Base-by-base conservation (phyloP, 2,888 invertebrate genomes). In the Folsomia manolachei region DNA sequence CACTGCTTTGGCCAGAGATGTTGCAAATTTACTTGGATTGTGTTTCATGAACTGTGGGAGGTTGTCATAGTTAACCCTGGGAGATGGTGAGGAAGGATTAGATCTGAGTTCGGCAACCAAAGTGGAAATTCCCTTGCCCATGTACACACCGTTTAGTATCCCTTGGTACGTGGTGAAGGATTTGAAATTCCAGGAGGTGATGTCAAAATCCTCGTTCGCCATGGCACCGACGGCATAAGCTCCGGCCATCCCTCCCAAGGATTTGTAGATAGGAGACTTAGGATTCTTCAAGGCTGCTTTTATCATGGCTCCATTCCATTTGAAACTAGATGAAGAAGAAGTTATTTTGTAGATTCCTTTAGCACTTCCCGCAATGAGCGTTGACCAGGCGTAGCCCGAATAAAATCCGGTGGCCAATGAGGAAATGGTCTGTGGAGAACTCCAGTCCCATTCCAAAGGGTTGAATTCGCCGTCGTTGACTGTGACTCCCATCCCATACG, bases 321-420 rank as follows among this genome's bases (percentile, higher is more conserved):
- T 7, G 11, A 61, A 7, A 9, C 7, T 14, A 11, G 11, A 9
- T 11, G 19, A 11, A 61, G 11, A 14, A 11, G 61, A 14, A 19
- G 21, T 14, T 14, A 61, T 11, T 61, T 61, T n/a, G 7, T 9
- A 7, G 19, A 61, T 61, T 14, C 61, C 19, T 61, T 61, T 61
- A 9, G 19, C 61, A 19, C 61, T 61, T 61, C 61, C 61, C 11
- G 61, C 19, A 14, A 61, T 7, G 9, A 61, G 19, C 11, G 61
- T 61, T 61, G 61, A 23, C 61, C n/a, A 61, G 61, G 61, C n/a
- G 19, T 61, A 61, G n/a, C n/a, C n/a, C n/a, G n/a, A n/a, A n/a
- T n/a, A n/a, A n/a, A n/a, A n/a, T n/a, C n/a, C n/a, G n/a, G n/a
- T n/a, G n/a, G n/a, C n/a, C n/a, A n/a, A n/a, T n/a, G n/a, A n/a